A percentile compares a stretch with the other conserved stretches of the same genome.
Conservation (phyloP, 2,888 invertebrate species). For the Caenorhabditis doughertyi region DNA sequence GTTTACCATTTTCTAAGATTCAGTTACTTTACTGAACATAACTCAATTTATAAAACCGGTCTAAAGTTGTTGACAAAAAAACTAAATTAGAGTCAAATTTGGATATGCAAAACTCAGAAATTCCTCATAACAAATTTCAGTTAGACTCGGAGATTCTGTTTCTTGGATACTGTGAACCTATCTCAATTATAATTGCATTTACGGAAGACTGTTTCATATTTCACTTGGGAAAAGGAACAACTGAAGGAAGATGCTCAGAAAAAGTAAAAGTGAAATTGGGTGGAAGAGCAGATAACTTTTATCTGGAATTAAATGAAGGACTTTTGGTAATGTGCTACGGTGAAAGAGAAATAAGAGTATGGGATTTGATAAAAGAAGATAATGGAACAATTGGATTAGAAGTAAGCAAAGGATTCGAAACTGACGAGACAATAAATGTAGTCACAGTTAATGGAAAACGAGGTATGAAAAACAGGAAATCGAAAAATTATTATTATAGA, state of each 20-base stretch:
- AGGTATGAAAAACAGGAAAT: constrained; percentile 56
- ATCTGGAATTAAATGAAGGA: constrained; percentile 60
- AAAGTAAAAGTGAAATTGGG: constrained; percentile 88
- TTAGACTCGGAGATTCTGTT: constrained; percentile 62
- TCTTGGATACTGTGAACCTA: constrained; percentile 45
- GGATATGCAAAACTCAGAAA: background rate
- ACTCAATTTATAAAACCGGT: no score
- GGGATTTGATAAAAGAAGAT: constrained; percentile 95
- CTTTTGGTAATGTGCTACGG: constrained; percentile 58
- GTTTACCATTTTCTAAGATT: no score
- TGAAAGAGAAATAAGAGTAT: constrained; percentile 85
- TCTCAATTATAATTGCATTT: constrained; percentile 44
- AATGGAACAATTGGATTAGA: constrained; percentile 89
- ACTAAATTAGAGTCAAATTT: background rate
- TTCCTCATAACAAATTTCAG: constrained; percentile 34
- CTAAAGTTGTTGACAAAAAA: background rate
- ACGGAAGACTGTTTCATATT: constrained; percentile 54
- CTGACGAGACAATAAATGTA: constrained; percentile 83
- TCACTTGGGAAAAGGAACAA: constrained; percentile 47
- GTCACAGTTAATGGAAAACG: constrained; percentile 82
- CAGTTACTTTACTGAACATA: no score
- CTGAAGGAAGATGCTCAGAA: constrained; percentile 40
- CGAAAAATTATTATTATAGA: constrained; percentile 1
- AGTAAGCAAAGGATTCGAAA: constrained; percentile 85
- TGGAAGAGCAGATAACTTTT: constrained; percentile 84